Percentiles rank a stretch among this genome's conserved stretches.
Evolutionary conservation across 1,140 invertebrate species (phyloP).

Genomic region (Mizuhopecten yessoensis): DNA sequence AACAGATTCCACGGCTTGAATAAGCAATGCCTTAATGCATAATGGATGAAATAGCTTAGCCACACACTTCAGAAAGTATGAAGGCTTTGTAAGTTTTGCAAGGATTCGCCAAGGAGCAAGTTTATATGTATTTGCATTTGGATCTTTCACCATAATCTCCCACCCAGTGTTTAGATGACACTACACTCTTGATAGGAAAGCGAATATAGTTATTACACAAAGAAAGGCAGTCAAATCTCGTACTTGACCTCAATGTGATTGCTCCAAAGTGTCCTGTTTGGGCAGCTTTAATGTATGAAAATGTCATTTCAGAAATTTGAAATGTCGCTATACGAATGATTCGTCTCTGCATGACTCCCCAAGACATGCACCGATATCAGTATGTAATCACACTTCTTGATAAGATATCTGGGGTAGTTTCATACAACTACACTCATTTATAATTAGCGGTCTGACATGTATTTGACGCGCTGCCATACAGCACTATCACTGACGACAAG

Average conservation of each 20-base stretch:
- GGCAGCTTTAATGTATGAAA: too few relatives aligned
- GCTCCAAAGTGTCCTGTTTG: too few relatives aligned
- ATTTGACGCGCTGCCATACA: not conserved
- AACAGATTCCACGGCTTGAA: not conserved
- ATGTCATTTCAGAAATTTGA: too few relatives aligned
- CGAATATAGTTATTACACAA: not conserved
- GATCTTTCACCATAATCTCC: not conserved
- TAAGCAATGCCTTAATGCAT: not conserved
- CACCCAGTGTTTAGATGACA: not conserved
- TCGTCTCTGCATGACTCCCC: too few relatives aligned
- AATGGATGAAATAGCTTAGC: not conserved
- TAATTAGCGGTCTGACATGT: not conserved
- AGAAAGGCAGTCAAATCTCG: not conserved
- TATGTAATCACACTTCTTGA: not conserved
- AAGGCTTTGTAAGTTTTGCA: not conserved
- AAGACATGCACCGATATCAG: not conserved
- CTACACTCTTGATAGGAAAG: not conserved
- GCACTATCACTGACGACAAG: not conserved
- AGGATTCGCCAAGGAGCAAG: not conserved
- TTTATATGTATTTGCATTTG: not conserved
- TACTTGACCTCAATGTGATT: not conserved
- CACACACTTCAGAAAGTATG: not conserved
- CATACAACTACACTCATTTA: not conserved
- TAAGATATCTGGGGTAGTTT: not conserved
- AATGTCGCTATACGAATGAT: too few relatives aligned